phyloP scores from a whole-genome alignment of 2,113 vertebrate species.

The Zosterops lateralis region DNA sequence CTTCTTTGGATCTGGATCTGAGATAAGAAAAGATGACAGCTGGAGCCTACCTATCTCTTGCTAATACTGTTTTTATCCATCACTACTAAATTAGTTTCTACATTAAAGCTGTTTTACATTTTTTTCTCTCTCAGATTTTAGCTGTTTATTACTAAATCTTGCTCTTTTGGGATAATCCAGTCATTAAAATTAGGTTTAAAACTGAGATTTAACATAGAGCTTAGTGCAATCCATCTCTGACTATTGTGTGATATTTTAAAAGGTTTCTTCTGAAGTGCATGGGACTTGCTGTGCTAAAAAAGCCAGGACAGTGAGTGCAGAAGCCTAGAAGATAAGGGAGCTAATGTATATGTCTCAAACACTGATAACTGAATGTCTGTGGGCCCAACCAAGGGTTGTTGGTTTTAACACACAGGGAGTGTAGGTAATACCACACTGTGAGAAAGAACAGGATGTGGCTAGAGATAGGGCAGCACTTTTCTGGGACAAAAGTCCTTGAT shows the following conservation, averaged over 20 bases:
- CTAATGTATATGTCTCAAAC: neutral
- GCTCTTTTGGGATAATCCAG: conserved; percentile 1
- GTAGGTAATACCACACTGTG: neutral
- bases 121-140: neutral
- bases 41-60: neutral
- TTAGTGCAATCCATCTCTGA: neutral
- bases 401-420: neutral
- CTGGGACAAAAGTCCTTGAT: neutral
- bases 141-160: conserved; percentile 1
- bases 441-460: neutral
- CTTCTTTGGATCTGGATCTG: neutral
- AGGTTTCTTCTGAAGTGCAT: neutral
- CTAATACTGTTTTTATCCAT: conserved; percentile 19
- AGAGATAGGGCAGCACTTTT: neutral
- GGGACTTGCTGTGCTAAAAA: neutral
- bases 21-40: conserved; percentile 12
- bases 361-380: neutral
- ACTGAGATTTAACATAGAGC: neutral
- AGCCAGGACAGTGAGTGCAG: neutral
- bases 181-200: conserved; percentile 25
- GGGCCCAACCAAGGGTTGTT: neutral
- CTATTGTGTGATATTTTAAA: neutral
- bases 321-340: neutral
- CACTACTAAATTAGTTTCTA: conserved; percentile 13
- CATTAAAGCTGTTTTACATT: neutral